phyloP scores from a whole-genome alignment of 2,888 invertebrate species.

The Xestia ashworthii region DNA sequence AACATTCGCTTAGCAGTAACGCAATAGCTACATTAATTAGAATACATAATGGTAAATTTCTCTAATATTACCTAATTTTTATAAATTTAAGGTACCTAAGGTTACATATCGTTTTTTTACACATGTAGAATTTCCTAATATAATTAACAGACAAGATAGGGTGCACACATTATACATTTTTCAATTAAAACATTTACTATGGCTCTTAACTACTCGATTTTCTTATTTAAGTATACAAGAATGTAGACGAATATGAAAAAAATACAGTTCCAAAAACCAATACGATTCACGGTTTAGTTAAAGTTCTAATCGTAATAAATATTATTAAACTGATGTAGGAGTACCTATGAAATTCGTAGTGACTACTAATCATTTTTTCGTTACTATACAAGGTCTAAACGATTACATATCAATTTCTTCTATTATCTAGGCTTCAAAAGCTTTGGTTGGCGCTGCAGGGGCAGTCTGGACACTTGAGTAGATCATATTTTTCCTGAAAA shows the following conservation, averaged over 20 bases:
- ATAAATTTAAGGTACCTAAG: not conserved
- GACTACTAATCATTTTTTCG: not conserved
- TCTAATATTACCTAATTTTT: not conserved
- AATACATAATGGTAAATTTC: not conserved
- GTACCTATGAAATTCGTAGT: not conserved
- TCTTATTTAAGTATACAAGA: not conserved
- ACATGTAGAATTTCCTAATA: not conserved
- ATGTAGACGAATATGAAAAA: not conserved
- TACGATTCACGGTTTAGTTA: not conserved
- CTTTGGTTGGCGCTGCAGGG: constrained; percentile 24
- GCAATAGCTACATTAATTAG: not conserved
- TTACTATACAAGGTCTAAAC: not conserved
- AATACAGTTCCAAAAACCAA: constrained; percentile 2
- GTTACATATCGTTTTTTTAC: not conserved
- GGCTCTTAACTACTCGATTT: not conserved
- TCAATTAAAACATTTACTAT: not conserved
- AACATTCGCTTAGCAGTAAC: constrained; percentile 11
- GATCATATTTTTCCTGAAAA: constrained; percentile 54
- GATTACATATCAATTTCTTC: not conserved
- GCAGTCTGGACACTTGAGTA: constrained; percentile 40
- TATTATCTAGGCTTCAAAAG: constrained; percentile 7
- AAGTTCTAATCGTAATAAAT: not conserved
- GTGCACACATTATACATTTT: not conserved
- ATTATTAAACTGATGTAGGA: not conserved
- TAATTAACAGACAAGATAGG: not conserved